Evolutionary conservation across 2,797 vertebrate species (phyloP), one percentile per base, ranked within the genome.

Genomic region (Miopithecus talapoin): DNA sequence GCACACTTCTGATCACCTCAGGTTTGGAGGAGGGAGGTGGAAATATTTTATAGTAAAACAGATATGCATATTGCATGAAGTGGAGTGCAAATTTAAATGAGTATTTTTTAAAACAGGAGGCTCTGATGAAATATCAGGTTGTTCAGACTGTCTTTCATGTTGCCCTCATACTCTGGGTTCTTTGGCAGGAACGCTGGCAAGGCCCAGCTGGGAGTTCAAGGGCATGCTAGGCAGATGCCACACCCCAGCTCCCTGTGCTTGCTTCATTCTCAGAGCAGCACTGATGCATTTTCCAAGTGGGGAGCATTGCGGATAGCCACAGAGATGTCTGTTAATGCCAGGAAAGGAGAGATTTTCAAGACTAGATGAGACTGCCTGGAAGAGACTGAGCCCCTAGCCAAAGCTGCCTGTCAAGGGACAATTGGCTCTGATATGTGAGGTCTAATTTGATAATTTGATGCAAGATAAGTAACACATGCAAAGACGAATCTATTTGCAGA

Each of bases 371-470:
- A 22, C 50, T 81, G 16, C 83, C 53, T 0, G 4, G 68, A 80
- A 55, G 39, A 91, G 6, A 22, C 83, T 84, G 46, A 83, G 30
- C 1, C 0, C 85, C 83, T 89, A 79, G 70, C 57, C 78, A 78
- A 41, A 57, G 50, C 61, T 14, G 16, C 30, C 83, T 46, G 26
- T 64, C 28, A 8, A 59, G 36, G 85, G 36, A 89, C n/a, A 39
- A 19, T 46, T 16, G 39, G 36, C 74, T 78, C 50, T 76, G 92
- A 70, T n/a, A 68, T 50, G 72, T 28, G 33, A 53, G 22, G 8
- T 75, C 70, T 89, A 81, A 90, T 92, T 48, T 87, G 50, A 86
- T 80, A 21, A 94, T 88, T 14, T 85, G 84, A 90, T 80, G 55
- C 75, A 81, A 90, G 84, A 91, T 83, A 50, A 95, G 41, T 75